Evolutionary conservation across 2,113 vertebrate genomes (phyloP).

Genomic region (Carlito syrichta): DNA sequence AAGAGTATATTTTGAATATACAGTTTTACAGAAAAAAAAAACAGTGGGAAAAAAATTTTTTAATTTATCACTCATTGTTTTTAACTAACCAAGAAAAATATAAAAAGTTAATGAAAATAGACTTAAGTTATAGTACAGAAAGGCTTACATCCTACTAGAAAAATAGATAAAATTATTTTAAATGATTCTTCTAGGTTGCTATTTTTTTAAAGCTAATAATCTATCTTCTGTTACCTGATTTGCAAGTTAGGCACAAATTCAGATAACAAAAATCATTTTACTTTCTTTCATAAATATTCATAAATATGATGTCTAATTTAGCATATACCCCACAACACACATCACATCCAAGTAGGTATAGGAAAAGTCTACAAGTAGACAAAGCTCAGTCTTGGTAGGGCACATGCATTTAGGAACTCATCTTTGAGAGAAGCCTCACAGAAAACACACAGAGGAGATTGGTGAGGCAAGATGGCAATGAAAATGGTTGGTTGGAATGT

Average conservation of each 20-base stretch:
- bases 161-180: slow-evolving; percentile 4
- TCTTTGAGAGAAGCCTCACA: not conserved
- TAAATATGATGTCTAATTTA: not conserved
- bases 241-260: not conserved
- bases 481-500: no score
- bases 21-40: not conserved
- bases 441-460: not conserved
- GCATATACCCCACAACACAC: not conserved
- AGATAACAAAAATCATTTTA: not conserved
- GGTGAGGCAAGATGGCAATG: no score
- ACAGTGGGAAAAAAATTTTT: not conserved
- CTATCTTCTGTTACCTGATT: not conserved
- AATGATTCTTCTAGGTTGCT: not conserved
- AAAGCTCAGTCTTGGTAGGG: not conserved
- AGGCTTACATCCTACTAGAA: not conserved
- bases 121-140: slow-evolving; percentile 9
- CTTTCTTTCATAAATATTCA: not conserved
- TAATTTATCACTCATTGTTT: not conserved
- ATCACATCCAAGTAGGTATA: not conserved
- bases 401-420: no score
- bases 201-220: not conserved
- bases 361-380: no score
- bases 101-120: not conserved
- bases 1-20: not conserved
- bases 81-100: slow-evolving; percentile 23